phyloP scores from a whole-genome alignment of 2,113 vertebrate species.

The Myanophis thanlyinensis region DNA sequence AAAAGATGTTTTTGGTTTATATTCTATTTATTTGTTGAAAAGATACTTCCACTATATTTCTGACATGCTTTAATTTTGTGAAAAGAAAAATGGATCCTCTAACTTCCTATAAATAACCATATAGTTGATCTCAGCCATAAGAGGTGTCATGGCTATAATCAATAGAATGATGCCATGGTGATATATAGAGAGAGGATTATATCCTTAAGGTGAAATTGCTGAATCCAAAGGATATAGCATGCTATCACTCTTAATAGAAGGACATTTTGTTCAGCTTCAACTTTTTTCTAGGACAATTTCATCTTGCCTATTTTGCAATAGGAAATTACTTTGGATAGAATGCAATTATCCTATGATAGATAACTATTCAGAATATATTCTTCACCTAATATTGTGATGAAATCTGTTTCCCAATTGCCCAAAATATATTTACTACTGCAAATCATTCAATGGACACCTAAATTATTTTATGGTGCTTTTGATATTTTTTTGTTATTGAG shows the following conservation, averaged over 20 bases:
- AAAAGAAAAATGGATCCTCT: not conserved
- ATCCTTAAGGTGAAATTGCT: not conserved
- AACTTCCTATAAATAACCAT: not conserved
- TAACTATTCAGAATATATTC: not conserved
- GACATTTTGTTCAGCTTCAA: not conserved
- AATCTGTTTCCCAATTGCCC: not conserved
- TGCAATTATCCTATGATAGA: not conserved
- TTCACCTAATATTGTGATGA: not conserved
- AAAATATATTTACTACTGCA: not conserved
- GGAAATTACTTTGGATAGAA: not conserved
- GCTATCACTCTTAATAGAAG: not conserved
- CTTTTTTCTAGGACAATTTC: not conserved
- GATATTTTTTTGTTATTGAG: not conserved
- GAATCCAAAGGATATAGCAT: not conserved
- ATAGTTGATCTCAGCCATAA: not conserved
- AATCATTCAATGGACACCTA: not conserved
- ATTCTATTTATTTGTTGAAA: not conserved
- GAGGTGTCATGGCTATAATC: not conserved
- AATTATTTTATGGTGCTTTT: not conserved
- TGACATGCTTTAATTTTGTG: not conserved
- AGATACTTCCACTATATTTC: not conserved
- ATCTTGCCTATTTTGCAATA: not conserved
- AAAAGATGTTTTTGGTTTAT: not conserved
- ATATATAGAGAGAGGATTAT: not conserved
- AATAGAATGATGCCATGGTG: not conserved